phyloP scores from a whole-genome alignment of 2,797 vertebrate species.

The Allenopithecus nigroviridis region DNA sequence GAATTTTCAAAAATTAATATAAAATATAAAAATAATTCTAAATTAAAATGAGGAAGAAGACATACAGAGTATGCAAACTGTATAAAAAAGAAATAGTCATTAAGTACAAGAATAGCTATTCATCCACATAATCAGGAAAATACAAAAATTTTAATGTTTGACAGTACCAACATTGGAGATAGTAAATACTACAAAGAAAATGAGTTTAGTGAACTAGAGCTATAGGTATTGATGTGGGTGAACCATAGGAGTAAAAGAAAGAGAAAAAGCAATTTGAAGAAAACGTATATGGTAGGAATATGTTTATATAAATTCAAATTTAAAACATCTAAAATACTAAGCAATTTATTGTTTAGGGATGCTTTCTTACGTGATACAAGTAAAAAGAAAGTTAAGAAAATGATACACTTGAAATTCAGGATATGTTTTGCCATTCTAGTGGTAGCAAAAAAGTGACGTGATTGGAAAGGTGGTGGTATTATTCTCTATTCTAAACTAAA shows the following conservation, averaged over 20 bases:
- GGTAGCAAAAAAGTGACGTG: not conserved
- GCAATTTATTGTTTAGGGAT: not conserved
- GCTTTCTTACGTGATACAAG: not conserved
- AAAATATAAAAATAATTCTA: not conserved
- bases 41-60: not conserved
- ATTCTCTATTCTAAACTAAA: not conserved
- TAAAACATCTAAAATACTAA: not conserved
- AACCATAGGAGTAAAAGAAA: not conserved
- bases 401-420: not conserved
- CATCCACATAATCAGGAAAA: not conserved
- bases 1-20: not conserved
- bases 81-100: not conserved
- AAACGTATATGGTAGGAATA: not conserved
- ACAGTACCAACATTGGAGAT: not conserved
- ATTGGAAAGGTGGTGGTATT: not conserved
- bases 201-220: not conserved
- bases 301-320: not conserved
- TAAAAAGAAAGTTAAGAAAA: not conserved
- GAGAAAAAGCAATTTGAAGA: not conserved
- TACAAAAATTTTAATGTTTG: not conserved
- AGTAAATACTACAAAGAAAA: not conserved
- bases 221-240: not conserved
- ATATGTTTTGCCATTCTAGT: not conserved
- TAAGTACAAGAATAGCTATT: not conserved
- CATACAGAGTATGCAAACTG: not conserved